phyloP scores from a whole-genome alignment of 2,888 invertebrate species.

The Cheilosia urbana region DNA sequence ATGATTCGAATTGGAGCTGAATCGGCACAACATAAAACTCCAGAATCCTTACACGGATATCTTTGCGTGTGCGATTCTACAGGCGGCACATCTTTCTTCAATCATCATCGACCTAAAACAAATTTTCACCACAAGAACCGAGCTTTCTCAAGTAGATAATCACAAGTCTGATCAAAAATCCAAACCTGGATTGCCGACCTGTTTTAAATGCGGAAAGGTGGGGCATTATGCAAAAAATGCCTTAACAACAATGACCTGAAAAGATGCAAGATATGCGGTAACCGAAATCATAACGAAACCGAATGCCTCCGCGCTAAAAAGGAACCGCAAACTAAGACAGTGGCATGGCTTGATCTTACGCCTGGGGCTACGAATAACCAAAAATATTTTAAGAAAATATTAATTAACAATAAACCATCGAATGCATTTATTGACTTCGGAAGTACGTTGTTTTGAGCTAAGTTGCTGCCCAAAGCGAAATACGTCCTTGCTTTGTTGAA shows the following conservation, averaged over 20 bases:
- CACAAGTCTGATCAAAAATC: neutral
- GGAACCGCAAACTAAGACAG: neutral
- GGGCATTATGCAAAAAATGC: constrained; percentile 4
- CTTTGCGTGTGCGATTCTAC: neutral
- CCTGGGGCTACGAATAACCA: neutral
- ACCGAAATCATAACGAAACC: constrained; percentile 1
- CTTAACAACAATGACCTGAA: neutral
- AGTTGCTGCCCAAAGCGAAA: too few relatives aligned
- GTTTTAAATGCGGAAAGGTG: constrained; percentile 2
- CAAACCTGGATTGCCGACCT: neutral
- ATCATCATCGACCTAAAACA: neutral
- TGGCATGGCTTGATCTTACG: neutral
- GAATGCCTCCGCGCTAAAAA: neutral
- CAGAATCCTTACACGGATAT: neutral
- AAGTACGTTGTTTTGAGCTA: too few relatives aligned
- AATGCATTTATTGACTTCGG: neutral
- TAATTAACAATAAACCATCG: constrained; percentile 3
- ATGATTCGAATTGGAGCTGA: constrained; percentile 10
- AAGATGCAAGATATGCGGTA: neutral
- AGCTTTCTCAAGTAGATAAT: neutral
- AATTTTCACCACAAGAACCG: neutral
- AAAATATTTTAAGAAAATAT: constrained; percentile 3
- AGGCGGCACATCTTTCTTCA: neutral
- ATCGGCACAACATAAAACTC: constrained; percentile 4
- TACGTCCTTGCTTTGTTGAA: too few relatives aligned